Evolutionary conservation across 2,797 vertebrate genomes (phyloP).

Genomic region (Synanceia verrucosa): DNA sequence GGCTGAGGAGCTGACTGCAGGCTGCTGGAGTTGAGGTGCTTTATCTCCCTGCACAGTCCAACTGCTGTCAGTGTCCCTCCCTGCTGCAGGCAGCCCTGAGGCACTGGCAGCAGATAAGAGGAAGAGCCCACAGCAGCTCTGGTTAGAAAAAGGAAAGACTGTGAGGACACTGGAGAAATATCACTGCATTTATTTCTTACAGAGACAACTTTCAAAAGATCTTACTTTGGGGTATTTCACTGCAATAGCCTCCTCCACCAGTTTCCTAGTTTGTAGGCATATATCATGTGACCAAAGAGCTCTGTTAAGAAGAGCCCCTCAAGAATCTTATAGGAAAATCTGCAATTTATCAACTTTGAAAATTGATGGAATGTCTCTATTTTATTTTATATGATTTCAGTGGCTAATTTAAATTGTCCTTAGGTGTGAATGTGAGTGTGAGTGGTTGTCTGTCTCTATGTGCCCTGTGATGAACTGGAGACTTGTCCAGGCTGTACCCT

Average conservation of each 20-base stretch:
- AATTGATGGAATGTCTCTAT: neutral
- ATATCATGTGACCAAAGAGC: neutral
- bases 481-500: too few species aligned
- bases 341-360: neutral
- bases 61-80: constrained; percentile 73
- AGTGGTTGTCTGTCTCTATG: too few species aligned
- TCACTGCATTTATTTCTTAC: constrained; percentile 27
- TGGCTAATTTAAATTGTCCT: too few species aligned
- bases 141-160: constrained; percentile 53
- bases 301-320: neutral
- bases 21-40: constrained; percentile 59
- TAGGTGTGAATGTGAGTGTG: too few species aligned
- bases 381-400: neutral
- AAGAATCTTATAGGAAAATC: neutral
- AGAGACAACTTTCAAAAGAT: constrained; percentile 17
- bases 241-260: neutral
- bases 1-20: constrained; percentile 52
- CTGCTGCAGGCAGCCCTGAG: constrained; percentile 63
- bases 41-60: constrained; percentile 83
- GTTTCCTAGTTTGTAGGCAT: neutral
- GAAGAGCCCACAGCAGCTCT: constrained; percentile 50
- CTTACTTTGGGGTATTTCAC: constrained; percentile 28
- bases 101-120: constrained; percentile 81
- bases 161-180: constrained; percentile 38
- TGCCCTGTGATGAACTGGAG: too few species aligned